Percentiles rank a stretch among this genome's conserved stretches.
Conservation (phyloP, 2,113 vertebrate species). For the Podocnemis expansa region DNA sequence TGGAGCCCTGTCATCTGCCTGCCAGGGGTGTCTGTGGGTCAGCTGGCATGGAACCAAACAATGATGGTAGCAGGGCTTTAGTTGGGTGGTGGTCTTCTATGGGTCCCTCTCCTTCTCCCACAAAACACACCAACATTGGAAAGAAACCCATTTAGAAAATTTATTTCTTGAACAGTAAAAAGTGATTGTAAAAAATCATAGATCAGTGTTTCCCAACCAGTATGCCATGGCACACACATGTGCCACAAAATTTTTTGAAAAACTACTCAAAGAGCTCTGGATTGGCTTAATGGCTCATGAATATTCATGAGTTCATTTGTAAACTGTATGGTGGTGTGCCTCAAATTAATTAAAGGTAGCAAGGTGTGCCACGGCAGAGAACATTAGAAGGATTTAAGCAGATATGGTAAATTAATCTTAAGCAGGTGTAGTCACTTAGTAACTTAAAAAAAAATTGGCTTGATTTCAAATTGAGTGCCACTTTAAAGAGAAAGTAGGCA, state of each 20-base stretch:
- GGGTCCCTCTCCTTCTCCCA: background rate
- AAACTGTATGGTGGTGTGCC: no score
- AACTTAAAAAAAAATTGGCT: background rate
- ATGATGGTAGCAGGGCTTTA: background rate
- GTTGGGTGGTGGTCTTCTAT: background rate
- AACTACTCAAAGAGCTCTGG: no score
- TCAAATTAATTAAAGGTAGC: no score
- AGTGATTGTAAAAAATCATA: background rate
- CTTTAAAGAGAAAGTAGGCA: background rate
- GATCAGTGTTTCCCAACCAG: no score
- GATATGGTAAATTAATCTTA: no score
- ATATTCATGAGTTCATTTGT: no score
- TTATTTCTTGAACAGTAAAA: background rate
- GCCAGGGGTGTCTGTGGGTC: background rate
- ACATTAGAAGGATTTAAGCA: background rate
- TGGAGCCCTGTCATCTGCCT: background rate
- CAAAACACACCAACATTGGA: no score
- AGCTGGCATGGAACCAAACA: background rate
- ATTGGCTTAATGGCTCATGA: no score
- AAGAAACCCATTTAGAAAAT: background rate
- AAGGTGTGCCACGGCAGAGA: no score
- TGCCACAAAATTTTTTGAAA: no score
- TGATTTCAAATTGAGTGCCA: background rate
- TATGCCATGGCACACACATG: no score
- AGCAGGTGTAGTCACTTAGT: no score